Conservation (phyloP, 2,888 invertebrate genomes). For the Campaea margaritaria region DNA sequence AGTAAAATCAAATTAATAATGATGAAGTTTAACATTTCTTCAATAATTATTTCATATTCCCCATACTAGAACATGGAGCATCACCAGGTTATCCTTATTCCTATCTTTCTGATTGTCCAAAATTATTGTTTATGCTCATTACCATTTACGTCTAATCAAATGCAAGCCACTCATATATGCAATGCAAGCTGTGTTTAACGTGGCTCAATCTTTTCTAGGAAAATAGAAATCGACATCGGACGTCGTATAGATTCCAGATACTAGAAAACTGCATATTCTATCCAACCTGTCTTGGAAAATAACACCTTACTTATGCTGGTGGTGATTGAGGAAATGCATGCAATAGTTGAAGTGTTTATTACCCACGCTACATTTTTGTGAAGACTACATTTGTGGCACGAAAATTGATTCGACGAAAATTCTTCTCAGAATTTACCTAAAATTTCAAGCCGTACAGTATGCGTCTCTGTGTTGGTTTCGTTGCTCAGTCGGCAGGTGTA, state of each 20-base stretch:
- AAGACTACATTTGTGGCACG: slow-evolving; percentile 10
- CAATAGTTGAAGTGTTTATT: slow-evolving; percentile 15
- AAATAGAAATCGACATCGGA: slow-evolving; percentile 30
- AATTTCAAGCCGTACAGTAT: slow-evolving; percentile 87
- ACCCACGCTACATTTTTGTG: slow-evolving; percentile 5
- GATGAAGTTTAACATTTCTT: too few relatives aligned
- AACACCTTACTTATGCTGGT: slow-evolving; percentile 25
- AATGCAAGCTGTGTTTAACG: slow-evolving; percentile 15
- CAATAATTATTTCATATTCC: too few relatives aligned
- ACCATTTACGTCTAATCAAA: slow-evolving; percentile 15
- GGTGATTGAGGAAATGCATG: slow-evolving; percentile 25
- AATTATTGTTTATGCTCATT: slow-evolving; percentile 26
- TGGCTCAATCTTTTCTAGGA: slow-evolving; percentile 24
- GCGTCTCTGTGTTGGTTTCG: slow-evolving; percentile 87
- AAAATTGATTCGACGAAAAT: too few relatives aligned
- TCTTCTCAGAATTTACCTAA: slow-evolving; percentile 82
- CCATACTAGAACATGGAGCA: too few relatives aligned
- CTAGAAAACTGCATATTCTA: slow-evolving; percentile 27
- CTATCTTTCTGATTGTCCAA: slow-evolving; percentile 2
- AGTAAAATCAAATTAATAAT: too few relatives aligned
- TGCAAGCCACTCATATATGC: slow-evolving; percentile 13
- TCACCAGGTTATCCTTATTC: not conserved
- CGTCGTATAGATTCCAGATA: slow-evolving; percentile 24
- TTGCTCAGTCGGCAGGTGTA: slow-evolving; percentile 90
- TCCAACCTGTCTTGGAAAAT: slow-evolving; percentile 22